Conservation (phyloP, 2,113 vertebrate genomes). For the Pandion haliaetus region DNA sequence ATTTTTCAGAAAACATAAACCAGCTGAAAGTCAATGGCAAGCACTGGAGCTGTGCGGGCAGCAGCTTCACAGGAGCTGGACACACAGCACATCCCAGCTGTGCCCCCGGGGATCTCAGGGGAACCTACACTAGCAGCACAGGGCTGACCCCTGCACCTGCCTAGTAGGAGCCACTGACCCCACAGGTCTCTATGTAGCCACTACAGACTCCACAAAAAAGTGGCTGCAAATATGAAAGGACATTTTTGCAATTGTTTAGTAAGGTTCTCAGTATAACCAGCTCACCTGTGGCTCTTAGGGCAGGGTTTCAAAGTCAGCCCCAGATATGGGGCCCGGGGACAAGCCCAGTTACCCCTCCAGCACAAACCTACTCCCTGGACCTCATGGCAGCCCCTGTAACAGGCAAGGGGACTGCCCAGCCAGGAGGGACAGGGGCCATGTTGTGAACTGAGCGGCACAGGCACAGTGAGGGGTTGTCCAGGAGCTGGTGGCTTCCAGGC, state of each 20-base stretch:
- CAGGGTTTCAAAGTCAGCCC: neutral
- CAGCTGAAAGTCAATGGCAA: neutral
- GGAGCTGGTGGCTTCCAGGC: neutral
- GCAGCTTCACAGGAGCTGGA: neutral
- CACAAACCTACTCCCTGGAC: neutral
- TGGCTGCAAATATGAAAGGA: neutral
- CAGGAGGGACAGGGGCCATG: neutral
- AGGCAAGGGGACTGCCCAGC: neutral
- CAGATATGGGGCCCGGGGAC: fast-evolving
- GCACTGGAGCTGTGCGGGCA: neutral
- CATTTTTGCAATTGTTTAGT: neutral
- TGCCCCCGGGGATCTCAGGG: neutral
- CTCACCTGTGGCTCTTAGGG: neutral
- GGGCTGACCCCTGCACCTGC: neutral
- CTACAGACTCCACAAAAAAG: neutral
- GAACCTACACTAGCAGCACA: neutral
- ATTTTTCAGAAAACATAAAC: slow-evolving; percentile 56
- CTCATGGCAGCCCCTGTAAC: neutral
- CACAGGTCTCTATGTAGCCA: fast-evolving
- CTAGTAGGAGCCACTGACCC: neutral
- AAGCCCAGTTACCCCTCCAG: neutral
- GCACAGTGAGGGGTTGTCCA: neutral
- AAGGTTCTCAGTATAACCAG: neutral
- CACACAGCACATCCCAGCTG: fast-evolving
- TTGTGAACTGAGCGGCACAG: neutral